Evolutionary conservation across 2,113 vertebrate genomes (phyloP), one percentile per base, ranked within the genome.

Genomic region (Odontesthes bonariensis): DNA sequence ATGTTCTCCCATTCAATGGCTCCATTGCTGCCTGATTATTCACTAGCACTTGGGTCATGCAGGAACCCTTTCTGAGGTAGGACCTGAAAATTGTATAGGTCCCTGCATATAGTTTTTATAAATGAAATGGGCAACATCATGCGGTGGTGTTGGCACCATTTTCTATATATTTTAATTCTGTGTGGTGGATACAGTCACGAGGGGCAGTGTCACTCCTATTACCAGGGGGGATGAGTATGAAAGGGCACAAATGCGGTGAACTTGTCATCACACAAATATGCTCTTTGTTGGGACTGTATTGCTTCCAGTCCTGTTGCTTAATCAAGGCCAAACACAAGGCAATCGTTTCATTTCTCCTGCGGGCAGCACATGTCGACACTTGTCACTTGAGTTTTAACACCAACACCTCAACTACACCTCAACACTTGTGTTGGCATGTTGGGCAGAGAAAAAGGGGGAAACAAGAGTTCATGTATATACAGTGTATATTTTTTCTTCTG

Each of bases 1-100:
- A 86, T 83, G 63, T 69, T 77, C 74, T 84, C 62, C 65, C 17
- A 47, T 89, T 81, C 77, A 42, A 10, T 69, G 70, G 81, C 75
- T 83, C 65, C 57, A 31, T 46, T 35, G 44, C 63, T 64, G 81
- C 56, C 76, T 90, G 84, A 88, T 87, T 88, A 87, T 85, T 90
- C 85, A 86, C 60, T 51, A 79, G 78, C 73, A 64, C 82, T n/a
- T 33, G 69, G 87, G 68, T 83, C 86, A 77, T 55, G 58, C 14
- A 47, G 75, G 58, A 85, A 81, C 67, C 64, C 56, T 53, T 69
- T 70, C 33, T 63, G 54, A 82, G 73, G 70, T 51, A 75, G 63
- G 42, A 35, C 46, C 1, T 16, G 70, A 68, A 89, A 81, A 87
- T 82, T 86, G 83, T 71, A 67, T 58, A 74, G 67, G 76, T 84